A percentile compares a stretch with the other conserved stretches of the same genome.
Conservation (phyloP, 2,113 vertebrate species). For the Felis catus region F.catus_Fca126_mat1.0 CM031417.1:143363001-143363500, state of each 20-base stretch:
- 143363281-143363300: background rate
- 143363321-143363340: too few relatives aligned
- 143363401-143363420: background rate
- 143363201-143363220: background rate
- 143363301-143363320: too few relatives aligned
- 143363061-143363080: accelerated
- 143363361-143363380: background rate
- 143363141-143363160: background rate
- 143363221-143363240: background rate
- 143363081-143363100: too few relatives aligned
- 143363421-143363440: background rate
- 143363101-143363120: too few relatives aligned
- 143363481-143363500: accelerated
- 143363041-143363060: background rate
- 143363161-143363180: too few relatives aligned
- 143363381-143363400: background rate
- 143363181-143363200: too few relatives aligned
- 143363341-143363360: background rate
- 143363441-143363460: background rate
- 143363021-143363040: background rate
- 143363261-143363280: background rate
- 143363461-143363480: background rate
- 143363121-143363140: background rate
- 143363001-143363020: background rate
- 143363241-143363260: accelerated